Conservation (phyloP, 2,888 invertebrate genomes). For the Netelia inedita region DNA sequence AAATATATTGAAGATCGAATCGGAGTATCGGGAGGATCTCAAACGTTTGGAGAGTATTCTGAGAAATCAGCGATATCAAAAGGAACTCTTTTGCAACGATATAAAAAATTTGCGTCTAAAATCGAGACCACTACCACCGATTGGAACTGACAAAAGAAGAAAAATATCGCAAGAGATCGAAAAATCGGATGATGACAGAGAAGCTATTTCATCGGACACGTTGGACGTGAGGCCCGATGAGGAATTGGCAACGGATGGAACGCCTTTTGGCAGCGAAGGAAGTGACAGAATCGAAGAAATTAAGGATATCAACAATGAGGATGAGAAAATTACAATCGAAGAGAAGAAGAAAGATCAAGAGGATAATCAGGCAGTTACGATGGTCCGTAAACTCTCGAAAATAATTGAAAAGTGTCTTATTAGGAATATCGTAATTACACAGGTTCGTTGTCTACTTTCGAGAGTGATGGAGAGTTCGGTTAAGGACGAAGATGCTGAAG, state of each 20-base stretch:
- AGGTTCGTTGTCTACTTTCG: constrained; percentile 68
- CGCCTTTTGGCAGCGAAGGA: constrained; percentile 44
- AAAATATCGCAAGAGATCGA: constrained; percentile 63
- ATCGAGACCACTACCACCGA: constrained; percentile 68
- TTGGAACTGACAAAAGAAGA: constrained; percentile 39
- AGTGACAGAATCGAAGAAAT: constrained; percentile 23
- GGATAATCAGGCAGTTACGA: constrained; percentile 63
- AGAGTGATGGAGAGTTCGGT: constrained; percentile 61
- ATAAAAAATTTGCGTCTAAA: constrained; percentile 76
- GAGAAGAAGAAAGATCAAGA: constrained; percentile 58
- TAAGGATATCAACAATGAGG: neutral
- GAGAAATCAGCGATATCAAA: constrained; percentile 82
- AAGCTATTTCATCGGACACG: constrained; percentile 14
- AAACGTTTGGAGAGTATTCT: constrained; percentile 83
- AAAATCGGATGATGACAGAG: constrained; percentile 57
- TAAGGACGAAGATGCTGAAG: constrained; percentile 51
- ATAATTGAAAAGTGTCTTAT: constrained; percentile 56
- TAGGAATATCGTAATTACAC: constrained; percentile 24
- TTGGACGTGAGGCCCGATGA: constrained; percentile 30
- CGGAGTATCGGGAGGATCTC: constrained; percentile 82
- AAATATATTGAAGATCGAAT: constrained; percentile 78
- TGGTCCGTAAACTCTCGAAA: constrained; percentile 64
- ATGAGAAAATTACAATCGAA: constrained; percentile 3
- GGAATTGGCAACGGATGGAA: neutral
- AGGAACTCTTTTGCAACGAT: constrained; percentile 74